These are phyloP conservation scores for Uropetala carovei DNA, from an alignment of 2,888 invertebrate genomes.

Conservation along the genomic window DNA sequence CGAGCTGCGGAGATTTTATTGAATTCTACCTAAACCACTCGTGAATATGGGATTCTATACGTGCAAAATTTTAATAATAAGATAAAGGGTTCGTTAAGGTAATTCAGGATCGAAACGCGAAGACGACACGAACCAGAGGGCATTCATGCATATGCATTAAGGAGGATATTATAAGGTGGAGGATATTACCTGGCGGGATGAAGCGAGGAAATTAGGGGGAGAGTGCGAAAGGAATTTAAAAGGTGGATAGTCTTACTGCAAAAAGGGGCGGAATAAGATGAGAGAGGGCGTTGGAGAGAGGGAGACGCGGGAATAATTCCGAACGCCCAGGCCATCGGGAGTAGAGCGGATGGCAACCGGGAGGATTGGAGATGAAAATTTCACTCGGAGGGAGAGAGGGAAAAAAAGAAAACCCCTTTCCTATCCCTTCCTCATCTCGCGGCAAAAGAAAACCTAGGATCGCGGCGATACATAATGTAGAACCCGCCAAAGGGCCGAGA, in stretches of 20 bases:
- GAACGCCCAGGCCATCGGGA: background rate
- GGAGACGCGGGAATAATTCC: background rate
- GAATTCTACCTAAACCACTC: too few relatives aligned
- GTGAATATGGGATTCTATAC: too few relatives aligned
- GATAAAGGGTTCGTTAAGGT: too few relatives aligned
- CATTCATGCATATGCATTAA: background rate
- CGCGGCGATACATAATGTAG: too few relatives aligned
- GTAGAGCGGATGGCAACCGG: background rate
- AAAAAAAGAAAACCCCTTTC: background rate
- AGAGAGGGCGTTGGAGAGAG: background rate
- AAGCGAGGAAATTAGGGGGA: background rate
- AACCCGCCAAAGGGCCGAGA: too few relatives aligned
- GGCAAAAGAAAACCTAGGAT: background rate
- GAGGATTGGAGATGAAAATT: background rate
- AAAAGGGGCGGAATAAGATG: background rate
- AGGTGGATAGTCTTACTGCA: background rate
- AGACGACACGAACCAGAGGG: too few relatives aligned
- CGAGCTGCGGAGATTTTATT: too few relatives aligned
- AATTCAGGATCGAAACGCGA: too few relatives aligned
- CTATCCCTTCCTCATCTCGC: background rate
- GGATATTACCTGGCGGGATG: slow-evolving; percentile 26
- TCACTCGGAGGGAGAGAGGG: background rate
- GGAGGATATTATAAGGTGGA: background rate
- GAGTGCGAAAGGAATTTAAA: slow-evolving; percentile 1
- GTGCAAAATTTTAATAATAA: too few relatives aligned